Evolutionary conservation across 2,797 vertebrate species (phyloP), one percentile per base, ranked within the genome.

Genomic region (Lacerta viridis): DNA sequence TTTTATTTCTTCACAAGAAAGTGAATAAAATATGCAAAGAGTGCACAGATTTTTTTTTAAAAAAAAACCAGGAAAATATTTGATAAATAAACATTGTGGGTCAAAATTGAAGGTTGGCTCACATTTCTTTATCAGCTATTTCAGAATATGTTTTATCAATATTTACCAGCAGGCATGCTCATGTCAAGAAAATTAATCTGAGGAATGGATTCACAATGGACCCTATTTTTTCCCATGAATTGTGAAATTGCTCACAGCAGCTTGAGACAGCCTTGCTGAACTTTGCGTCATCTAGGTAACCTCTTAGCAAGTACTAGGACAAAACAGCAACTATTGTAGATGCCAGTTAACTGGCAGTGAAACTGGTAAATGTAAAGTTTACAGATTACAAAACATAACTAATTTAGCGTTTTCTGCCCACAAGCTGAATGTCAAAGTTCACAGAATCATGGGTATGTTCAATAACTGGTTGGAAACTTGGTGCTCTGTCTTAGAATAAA

Each of bases 211-310:
- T 84, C 43, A 78, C 7, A 64, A 66, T 50, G 6, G 41, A 1
- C 23, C 1, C 84, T 71, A 1, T 1, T 64, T 17, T 86, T 66
- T 2, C 3, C 3, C 3, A 5, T 2, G 13, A 0, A 0, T 46
- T 61, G 27, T 1, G 66, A 85, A 85, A 41, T 76, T 78, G 64
- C 29, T 80, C 82, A 86, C 27, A 76, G 80, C 39, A 87, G 13
- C 36, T 85, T 41, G 79, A 86, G 86, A 33, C 41, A 72, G 1
- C 36, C 2, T 84, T 84, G 4, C 75, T 6, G 61, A 69, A 71
- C 27, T 61, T 90, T 82, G 84, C 3, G 2, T 1, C 33, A 43
- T 39, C 55, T 27, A 61, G 36, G 18, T 33, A 43, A 41, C 6
- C 25, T 29, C 3, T 81, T 17, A 61, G 74, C 23, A 90, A 79